These are phyloP conservation scores for Axinella damicornis DNA, from an alignment of 37 sponge, comb jelly and placozoan genomes.

Conservation along the genomic window DNA sequence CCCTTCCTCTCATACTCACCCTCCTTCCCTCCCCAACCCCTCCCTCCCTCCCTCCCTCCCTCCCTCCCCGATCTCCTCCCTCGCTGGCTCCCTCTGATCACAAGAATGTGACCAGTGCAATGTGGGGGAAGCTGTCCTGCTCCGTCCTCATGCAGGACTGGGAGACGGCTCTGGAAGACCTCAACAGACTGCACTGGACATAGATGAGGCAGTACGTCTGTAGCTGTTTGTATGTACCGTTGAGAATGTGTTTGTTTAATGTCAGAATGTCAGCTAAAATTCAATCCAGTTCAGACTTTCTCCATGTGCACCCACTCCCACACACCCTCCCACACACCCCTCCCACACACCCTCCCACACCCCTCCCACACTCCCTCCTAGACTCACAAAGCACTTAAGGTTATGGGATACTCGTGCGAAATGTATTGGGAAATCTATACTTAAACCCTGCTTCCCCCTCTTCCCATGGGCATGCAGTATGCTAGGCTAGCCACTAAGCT, in stretches of 20 bases:
- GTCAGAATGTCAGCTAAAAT: too few species aligned
- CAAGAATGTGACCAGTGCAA: constrained; percentile 77
- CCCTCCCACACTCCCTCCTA: too few species aligned
- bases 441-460: background rate
- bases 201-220: constrained; percentile 73
- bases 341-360: background rate
- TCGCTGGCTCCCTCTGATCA: constrained; percentile 76
- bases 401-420: too few species aligned
- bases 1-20: background rate
- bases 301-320: too few species aligned
- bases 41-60: background rate
- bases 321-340: too few species aligned
- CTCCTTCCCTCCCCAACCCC: background rate
- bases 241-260: background rate
- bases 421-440: too few species aligned
- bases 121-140: constrained; percentile 95
- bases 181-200: constrained; percentile 78
- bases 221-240: background rate
- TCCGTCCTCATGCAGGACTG: constrained; percentile 94
- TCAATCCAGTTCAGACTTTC: too few species aligned
- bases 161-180: constrained; percentile 93
- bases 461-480: too few species aligned
- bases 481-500: constrained; percentile 94
- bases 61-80: background rate
- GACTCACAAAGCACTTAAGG: too few species aligned